Evolutionary conservation across 2,888 invertebrate genomes (phyloP).

Genomic region (Prosapia bicincta): DNA sequence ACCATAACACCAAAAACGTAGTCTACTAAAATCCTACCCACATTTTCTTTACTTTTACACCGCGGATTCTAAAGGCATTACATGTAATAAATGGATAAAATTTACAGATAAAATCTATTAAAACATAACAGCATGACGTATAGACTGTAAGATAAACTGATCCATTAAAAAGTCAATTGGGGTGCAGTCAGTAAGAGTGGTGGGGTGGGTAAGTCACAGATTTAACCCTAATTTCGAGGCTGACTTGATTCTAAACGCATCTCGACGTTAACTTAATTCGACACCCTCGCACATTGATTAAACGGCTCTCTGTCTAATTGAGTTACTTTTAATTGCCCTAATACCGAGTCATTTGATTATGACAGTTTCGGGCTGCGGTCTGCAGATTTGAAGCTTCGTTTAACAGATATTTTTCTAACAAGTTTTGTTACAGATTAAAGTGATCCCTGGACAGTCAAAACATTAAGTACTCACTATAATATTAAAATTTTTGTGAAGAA

Average conservation of each 20-base stretch:
- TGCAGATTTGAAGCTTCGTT: no score
- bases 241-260: neutral
- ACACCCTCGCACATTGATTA: neutral
- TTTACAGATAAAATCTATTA: neutral
- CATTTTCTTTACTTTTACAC: no score
- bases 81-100: no score
- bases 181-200: neutral
- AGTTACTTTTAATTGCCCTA: neutral
- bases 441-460: no score
- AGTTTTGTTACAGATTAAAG: no score
- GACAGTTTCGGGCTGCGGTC: no score
- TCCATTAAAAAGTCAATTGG: neutral
- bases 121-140: neutral
- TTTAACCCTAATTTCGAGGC: neutral
- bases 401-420: no score
- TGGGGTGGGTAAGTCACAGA: neutral
- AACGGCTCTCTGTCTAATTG: neutral
- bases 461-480: no score
- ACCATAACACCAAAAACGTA: no score
- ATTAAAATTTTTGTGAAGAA: no score
- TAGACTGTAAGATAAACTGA: neutral
- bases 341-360: neutral
- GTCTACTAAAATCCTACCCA: no score
- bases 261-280: neutral
- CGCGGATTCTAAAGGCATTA: no score